Percentiles rank a stretch among this genome's conserved stretches.
phyloP scores from a whole-genome alignment of 2,113 vertebrate species.

The Columba livia region DNA sequence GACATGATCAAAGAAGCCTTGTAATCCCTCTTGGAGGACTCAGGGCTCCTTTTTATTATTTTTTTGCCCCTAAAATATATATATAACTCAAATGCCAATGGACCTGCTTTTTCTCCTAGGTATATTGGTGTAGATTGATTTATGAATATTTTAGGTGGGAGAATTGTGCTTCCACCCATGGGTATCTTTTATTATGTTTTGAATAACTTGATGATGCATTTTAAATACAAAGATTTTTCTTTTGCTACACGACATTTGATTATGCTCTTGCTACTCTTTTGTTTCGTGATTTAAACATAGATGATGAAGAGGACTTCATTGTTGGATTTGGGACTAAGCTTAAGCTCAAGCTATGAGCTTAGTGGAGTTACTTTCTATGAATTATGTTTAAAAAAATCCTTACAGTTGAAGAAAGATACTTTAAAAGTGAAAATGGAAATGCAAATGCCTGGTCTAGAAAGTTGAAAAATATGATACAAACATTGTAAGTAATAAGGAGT shows the following conservation, averaged over 20 bases:
- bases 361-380: background rate
- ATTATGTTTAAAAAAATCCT: background rate
- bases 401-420: background rate
- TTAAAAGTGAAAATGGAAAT: background rate
- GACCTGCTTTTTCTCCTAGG: background rate
- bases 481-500: background rate
- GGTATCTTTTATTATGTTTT: background rate
- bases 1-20: slow-evolving; percentile 7
- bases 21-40: background rate
- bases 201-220: background rate
- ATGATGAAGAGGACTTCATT: background rate
- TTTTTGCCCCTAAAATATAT: background rate
- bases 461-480: background rate
- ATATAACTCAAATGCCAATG: background rate
- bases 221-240: background rate
- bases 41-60: background rate
- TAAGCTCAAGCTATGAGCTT: background rate
- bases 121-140: background rate
- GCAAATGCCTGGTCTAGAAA: background rate
- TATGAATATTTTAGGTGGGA: slow-evolving; percentile 26
- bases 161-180: background rate
- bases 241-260: background rate
- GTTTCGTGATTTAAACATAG: background rate
- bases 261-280: background rate
- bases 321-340: background rate